Percentiles rank a stretch among this genome's conserved stretches.
Evolutionary conservation across 2,797 vertebrate species (phyloP).

Genomic region (Apodemus agrarius): DNA sequence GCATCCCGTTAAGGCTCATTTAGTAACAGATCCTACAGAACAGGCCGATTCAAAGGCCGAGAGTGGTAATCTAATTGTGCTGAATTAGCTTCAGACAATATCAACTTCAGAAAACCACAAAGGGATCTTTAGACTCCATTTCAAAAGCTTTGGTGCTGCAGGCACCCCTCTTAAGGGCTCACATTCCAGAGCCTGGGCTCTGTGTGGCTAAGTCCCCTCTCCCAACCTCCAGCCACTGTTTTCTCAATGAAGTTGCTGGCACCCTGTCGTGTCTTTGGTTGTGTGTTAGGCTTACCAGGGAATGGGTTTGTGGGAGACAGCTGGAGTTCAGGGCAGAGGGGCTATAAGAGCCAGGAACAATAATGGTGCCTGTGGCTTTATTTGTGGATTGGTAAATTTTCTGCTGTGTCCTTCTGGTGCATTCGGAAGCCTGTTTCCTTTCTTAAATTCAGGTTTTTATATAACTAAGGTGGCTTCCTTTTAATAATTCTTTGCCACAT

Average conservation of each 20-base stretch:
- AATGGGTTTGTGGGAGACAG: neutral
- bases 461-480: slow-evolving; percentile 45
- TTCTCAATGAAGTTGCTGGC: neutral
- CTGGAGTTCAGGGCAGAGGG: neutral
- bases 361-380: neutral
- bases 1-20: slow-evolving; percentile 71
- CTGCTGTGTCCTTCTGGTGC: slow-evolving; percentile 32
- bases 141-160: slow-evolving; percentile 47
- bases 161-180: slow-evolving; percentile 18
- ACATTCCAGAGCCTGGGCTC: slow-evolving; percentile 30
- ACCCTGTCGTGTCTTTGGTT: slow-evolving; percentile 35
- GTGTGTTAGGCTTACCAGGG: neutral
- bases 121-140: slow-evolving; percentile 65
- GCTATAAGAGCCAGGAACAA: neutral
- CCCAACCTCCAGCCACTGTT: neutral
- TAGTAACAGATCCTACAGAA: slow-evolving; percentile 76
- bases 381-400: neutral
- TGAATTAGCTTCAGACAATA: slow-evolving; percentile 73
- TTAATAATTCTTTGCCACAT: neutral
- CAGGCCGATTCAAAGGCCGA: slow-evolving; percentile 70
- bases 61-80: slow-evolving; percentile 77
- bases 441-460: slow-evolving; percentile 41
- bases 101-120: slow-evolving; percentile 71
- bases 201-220: slow-evolving; percentile 55
- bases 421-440: neutral